Conservation (phyloP, 1,140 invertebrate genomes). For the Mactra quadrangularis region DNA sequence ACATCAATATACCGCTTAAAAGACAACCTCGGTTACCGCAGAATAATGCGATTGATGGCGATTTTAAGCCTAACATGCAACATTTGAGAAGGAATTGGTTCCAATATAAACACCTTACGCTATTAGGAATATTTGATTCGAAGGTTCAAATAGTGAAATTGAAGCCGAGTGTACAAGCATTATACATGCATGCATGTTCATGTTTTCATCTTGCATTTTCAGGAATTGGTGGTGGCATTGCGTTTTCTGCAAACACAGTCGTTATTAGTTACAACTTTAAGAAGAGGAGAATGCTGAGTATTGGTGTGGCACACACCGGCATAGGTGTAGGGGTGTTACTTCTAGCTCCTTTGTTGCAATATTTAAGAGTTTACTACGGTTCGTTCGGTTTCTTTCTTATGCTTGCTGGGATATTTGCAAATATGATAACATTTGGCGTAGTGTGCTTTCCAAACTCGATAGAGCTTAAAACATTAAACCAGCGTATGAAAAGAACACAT, state of each 20-base stretch:
- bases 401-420: conserved; percentile 1
- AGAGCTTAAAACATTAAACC: conserved; percentile 1
- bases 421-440: conserved; percentile 18
- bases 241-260: conserved; percentile 20
- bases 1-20: too few species aligned
- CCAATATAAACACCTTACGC: too few species aligned
- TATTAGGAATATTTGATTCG: too few species aligned
- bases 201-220: not conserved
- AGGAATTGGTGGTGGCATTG: conserved; percentile 27
- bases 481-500: not conserved
- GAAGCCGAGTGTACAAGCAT: too few species aligned
- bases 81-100: too few species aligned
- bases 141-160: too few species aligned
- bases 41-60: too few species aligned
- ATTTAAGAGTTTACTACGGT: conserved; percentile 5
- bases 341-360: not conserved
- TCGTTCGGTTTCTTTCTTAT: conserved; percentile 16
- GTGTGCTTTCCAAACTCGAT: conserved; percentile 11
- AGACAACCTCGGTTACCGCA: too few species aligned
- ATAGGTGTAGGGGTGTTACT: conserved; percentile 18
- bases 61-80: too few species aligned
- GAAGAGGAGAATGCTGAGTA: not conserved
- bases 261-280: conserved; percentile 24
- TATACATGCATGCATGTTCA: too few species aligned
- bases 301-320: conserved; percentile 5